Base-by-base conservation (phyloP, 2,113 vertebrate species). In the Pachypanchax playfairii region DNA sequence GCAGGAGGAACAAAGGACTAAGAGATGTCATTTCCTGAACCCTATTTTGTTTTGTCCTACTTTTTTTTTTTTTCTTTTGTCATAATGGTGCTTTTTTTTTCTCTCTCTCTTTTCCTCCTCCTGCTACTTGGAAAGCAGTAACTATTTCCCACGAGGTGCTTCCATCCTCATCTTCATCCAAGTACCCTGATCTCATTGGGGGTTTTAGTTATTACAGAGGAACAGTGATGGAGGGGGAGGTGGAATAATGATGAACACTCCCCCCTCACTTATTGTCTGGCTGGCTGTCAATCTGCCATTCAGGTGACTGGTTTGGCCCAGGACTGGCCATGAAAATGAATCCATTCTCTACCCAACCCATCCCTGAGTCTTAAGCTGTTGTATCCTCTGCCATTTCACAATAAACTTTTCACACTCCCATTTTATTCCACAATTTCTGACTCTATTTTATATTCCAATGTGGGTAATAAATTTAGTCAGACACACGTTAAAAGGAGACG, bases 361-460 rank as follows among this genome's bases (percentile, higher is more conserved):
- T 78, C 81, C 79, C 69, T 62, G 73, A 88, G 83, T 91, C 75
- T 92, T 93, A 90, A 93, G 76, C 91, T 89, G 91, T 92, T 93
- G 89, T 90, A 75, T 76, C 87, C 84, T 86, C 87, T 89, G 79
- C 85, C 85, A 84, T 89, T 90, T 91, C 89, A 91, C 82, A 96
- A 94, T 93, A 94, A 94, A 95, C 74, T 91, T 88, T 89, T 85
- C 89, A 91, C 74, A 88, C 65, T 90, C 87, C 80, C 73, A 62
- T 59, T 71, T 81, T 71, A 77, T 26, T 73, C 44, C 36, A 17
- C 22, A 18, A 42, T 75, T 24, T 76, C 65, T 79, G 54, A 70
- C 50, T 79, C 29, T 24, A 5, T 64, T 68, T 36, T 38, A 22
- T 21, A 1, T 48, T 24, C 13, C 38, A 60, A 18, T 41, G 46